Evolutionary conservation across 2,797 vertebrate genomes (phyloP).

Genomic region (Anguilla anguilla): DNA sequence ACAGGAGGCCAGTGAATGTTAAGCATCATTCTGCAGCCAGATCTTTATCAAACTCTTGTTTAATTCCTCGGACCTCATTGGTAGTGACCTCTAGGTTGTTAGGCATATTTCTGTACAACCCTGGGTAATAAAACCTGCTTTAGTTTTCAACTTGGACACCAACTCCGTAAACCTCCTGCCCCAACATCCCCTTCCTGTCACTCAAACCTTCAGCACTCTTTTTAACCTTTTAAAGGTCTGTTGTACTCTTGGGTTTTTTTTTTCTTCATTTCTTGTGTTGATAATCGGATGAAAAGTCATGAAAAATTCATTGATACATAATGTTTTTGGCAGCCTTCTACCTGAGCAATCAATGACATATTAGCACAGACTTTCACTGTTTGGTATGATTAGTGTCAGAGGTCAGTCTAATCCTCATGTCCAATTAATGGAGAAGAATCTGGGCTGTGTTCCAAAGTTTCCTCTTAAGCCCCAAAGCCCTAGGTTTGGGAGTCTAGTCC

Average conservation of each 20-base stretch:
- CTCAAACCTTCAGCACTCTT: not conserved
- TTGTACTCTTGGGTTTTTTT: not conserved
- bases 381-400: slow-evolving; percentile 23
- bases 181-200: not conserved
- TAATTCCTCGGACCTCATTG: not conserved
- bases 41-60: not conserved
- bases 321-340: not conserved
- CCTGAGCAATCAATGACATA: not conserved
- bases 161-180: not conserved
- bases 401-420: slow-evolving; percentile 30
- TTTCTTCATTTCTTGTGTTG: not conserved
- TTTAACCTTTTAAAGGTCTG: not conserved
- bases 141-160: not conserved
- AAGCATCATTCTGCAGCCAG: not conserved
- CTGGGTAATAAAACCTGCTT: not conserved
- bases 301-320: not conserved
- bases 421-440: slow-evolving; percentile 9
- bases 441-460: not conserved
- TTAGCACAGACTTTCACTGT: not conserved
- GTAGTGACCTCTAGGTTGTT: not conserved
- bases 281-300: not conserved
- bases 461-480: not conserved
- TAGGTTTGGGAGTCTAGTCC: not conserved
- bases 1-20: not conserved
- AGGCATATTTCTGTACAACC: not conserved